phyloP scores from a whole-genome alignment of 1,140 invertebrate genomes.

The Temnothorax curvispinosus region DNA sequence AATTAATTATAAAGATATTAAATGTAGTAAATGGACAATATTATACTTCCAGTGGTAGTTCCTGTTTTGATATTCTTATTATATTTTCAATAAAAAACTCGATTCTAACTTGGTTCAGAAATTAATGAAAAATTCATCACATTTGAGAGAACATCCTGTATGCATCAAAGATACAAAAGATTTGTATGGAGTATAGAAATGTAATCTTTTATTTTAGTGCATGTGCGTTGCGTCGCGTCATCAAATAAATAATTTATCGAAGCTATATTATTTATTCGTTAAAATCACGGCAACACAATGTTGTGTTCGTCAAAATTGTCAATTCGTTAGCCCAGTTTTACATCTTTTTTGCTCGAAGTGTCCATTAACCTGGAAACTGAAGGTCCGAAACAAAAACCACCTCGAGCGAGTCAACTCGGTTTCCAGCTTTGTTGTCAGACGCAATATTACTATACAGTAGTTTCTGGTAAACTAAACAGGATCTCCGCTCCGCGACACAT shows the following conservation, averaged over 20 bases:
- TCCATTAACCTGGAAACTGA: conserved; percentile 37
- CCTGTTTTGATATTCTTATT: neutral
- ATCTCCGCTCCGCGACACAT: neutral
- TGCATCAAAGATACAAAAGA: neutral
- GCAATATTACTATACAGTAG: conserved; percentile 48
- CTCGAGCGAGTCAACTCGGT: conserved; percentile 39
- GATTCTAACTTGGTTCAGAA: neutral
- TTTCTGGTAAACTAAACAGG: conserved; percentile 35
- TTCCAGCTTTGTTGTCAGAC: conserved; percentile 46
- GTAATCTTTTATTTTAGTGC: neutral
- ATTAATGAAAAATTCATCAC: neutral
- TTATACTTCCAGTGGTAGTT: neutral
- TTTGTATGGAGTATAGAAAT: neutral
- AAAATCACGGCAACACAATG: neutral
- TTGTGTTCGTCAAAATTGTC: neutral
- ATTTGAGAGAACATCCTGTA: neutral
- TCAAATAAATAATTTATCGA: conserved; percentile 36
- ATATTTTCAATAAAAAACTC: neutral
- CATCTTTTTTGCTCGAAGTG: neutral
- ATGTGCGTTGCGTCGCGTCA: neutral
- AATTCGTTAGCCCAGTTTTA: conserved; percentile 14
- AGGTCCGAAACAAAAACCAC: conserved; percentile 19
- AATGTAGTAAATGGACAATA: neutral
- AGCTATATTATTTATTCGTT: neutral
- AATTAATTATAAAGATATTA: neutral